These are phyloP conservation scores for Xerus inauris DNA, from an alignment of 2,113 vertebrate genomes.

Conservation along the genomic window DNA sequence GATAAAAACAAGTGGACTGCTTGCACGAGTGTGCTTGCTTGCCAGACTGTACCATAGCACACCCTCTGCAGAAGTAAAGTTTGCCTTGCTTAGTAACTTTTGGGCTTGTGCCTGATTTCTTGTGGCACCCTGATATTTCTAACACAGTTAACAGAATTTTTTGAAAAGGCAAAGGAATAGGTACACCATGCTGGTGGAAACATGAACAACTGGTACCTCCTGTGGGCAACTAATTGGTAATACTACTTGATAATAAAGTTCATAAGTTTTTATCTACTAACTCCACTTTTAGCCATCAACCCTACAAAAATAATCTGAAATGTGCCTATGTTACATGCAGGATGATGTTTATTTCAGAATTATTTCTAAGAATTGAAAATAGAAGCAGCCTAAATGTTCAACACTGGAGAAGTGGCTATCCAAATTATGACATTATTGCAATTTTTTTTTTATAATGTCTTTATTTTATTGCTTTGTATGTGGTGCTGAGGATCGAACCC, in stretches of 20 bases:
- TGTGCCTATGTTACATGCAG: background rate
- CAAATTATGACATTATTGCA: background rate
- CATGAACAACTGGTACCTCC: background rate
- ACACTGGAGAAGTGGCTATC: background rate
- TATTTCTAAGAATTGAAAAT: background rate
- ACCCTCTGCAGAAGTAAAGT: too few species aligned
- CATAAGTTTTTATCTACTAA: background rate
- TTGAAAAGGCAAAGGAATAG: background rate
- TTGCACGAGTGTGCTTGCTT: too few species aligned
- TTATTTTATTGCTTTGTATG: too few species aligned
- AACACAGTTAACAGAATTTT: background rate
- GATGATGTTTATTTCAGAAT: background rate
- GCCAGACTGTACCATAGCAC: too few species aligned
- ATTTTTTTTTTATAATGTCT: too few species aligned
- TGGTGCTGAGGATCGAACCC: too few species aligned
- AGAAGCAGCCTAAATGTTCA: background rate
- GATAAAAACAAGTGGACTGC: too few species aligned
- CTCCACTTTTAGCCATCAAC: background rate
- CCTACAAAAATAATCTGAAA: constrained; percentile 2
- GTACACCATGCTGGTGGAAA: background rate
- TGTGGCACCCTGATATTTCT: too few species aligned
- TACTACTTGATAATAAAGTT: background rate
- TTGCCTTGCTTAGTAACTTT: too few species aligned
- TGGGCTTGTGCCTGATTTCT: too few species aligned
- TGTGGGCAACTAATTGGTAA: background rate